phyloP scores from a whole-genome alignment of 2,797 vertebrate genomes.

The Coregonus ussuriensis region DNA sequence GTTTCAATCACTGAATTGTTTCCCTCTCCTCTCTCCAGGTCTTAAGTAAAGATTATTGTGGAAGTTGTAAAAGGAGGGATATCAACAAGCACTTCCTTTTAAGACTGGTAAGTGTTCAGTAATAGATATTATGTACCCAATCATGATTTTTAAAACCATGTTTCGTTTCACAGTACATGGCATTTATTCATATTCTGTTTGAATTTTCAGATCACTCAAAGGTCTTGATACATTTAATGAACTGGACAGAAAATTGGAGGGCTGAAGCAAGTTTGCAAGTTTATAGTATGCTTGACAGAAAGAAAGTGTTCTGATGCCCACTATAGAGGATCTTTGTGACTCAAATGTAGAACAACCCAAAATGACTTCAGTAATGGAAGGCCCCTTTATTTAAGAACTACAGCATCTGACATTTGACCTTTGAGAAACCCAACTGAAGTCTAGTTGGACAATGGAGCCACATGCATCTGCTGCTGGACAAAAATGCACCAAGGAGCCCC shows the following conservation, averaged over 20 bases:
- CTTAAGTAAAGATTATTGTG: slow-evolving; percentile 26
- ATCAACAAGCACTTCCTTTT: slow-evolving; percentile 47
- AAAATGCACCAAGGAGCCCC: slow-evolving; percentile 85
- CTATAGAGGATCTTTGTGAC: slow-evolving; percentile 33
- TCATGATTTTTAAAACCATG: neutral
- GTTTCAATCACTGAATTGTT: neutral
- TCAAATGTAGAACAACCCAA: slow-evolving; percentile 55
- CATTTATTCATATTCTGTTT: slow-evolving; percentile 6
- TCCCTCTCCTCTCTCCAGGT: slow-evolving; percentile 48
- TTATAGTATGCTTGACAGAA: slow-evolving; percentile 53
- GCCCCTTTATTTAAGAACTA: slow-evolving; percentile 81
- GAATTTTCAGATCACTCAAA: slow-evolving; percentile 44
- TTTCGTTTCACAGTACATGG: neutral
- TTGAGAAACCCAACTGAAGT: slow-evolving; percentile 26
- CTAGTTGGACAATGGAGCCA: slow-evolving; percentile 84
- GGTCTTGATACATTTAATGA: slow-evolving; percentile 46
- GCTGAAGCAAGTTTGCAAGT: slow-evolving; percentile 33
- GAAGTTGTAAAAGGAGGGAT: slow-evolving; percentile 36
- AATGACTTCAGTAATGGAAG: slow-evolving; percentile 77
- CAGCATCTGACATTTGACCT: slow-evolving; percentile 77
- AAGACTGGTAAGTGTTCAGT: slow-evolving; percentile 27
- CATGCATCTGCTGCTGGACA: slow-evolving; percentile 85
- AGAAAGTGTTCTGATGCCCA: slow-evolving; percentile 58
- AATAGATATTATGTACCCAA: neutral
- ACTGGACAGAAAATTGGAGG: slow-evolving; percentile 41